Percentiles rank a stretch among this genome's conserved stretches.
Conservation (phyloP, 2,797 vertebrate species). For the Craterocephalus amniculus region DNA sequence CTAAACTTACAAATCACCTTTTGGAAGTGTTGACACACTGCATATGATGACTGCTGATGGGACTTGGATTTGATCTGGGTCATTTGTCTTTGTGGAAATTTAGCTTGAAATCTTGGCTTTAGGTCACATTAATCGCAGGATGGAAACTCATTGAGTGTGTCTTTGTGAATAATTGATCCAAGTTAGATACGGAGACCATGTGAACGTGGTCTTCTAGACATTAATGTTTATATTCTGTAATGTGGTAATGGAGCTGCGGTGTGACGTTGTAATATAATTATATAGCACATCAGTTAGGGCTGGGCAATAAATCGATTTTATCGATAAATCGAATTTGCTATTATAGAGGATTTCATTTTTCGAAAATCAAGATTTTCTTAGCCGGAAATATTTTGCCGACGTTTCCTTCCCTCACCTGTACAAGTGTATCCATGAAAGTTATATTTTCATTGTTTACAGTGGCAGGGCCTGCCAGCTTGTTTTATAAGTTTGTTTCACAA, state of each 20-base stretch:
- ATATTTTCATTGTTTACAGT: too few species aligned
- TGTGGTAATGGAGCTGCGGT: neutral
- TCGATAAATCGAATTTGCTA: too few species aligned
- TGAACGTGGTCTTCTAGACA: neutral
- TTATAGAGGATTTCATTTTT: too few species aligned
- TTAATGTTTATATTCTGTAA: neutral
- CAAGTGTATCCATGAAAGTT: too few species aligned
- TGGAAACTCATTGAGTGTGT: neutral
- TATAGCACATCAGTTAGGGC: neutral
- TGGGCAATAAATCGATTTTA: too few species aligned
- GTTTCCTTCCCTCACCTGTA: too few species aligned
- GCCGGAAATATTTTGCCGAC: too few species aligned
- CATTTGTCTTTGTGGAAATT: neutral
- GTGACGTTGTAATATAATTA: too few species aligned
- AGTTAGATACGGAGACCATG: neutral
- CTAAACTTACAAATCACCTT: neutral
- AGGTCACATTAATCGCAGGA: neutral
- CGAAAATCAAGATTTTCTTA: too few species aligned
- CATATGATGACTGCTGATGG: neutral
- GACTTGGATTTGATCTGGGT: neutral
- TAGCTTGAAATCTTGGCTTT: neutral
- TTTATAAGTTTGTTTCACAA: too few species aligned
- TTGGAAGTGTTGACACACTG: neutral
- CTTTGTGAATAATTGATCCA: neutral
- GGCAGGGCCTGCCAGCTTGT: too few species aligned